Base-by-base conservation (phyloP, 2,888 invertebrate genomes). In the Argyresthia albistria region DNA sequence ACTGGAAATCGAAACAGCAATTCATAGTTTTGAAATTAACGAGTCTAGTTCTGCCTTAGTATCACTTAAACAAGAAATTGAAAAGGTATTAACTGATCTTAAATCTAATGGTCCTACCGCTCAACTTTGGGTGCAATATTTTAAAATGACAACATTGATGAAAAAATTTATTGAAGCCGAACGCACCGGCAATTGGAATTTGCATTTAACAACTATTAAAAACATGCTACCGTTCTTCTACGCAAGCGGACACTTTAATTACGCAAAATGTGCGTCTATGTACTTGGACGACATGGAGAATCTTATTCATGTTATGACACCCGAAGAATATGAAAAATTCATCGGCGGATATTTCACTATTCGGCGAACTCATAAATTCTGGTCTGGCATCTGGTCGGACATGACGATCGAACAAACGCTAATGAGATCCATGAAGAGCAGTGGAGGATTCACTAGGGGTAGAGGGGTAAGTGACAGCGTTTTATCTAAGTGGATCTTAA, bases 201-300 rank as follows among this genome's bases (percentile, higher is more conserved):
- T 62, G 10, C 68, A 73, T 62, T 56, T 69, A 4, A 35, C 59
- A 15, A 57, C 56, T 49, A 50, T 69, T 7, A 53, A 59, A 54
- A 56, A 52, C 54, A 70, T 73, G 64, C 25, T 70, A 9, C 68
- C 70, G 3, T 64, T 57, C 56, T 70, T 70, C 54, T 63, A 70
- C 56, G 64, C 69, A 8, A 56, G 52, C 49, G 73, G 0, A 72
- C 77, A 57, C 36, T 58, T 70, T 25, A 43, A 43, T 35, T 50
- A 50, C 25, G 50, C 50, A 11, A 50, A 50, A 35, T 25, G 35
- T n/a, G 50, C 50, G 11, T 15, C 9, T 43, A 12, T 50, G 12
- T 50, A 50, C 35, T 15, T 43, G 10, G 43, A 50, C 42, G 50
- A 50, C 43, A 50, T 50, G 50, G 35, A 25, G 16, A 50, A 14